These are phyloP conservation scores for Dicentrarchus labrax DNA, from an alignment of 2,113 vertebrate species.

Conservation along the genomic window DNA sequence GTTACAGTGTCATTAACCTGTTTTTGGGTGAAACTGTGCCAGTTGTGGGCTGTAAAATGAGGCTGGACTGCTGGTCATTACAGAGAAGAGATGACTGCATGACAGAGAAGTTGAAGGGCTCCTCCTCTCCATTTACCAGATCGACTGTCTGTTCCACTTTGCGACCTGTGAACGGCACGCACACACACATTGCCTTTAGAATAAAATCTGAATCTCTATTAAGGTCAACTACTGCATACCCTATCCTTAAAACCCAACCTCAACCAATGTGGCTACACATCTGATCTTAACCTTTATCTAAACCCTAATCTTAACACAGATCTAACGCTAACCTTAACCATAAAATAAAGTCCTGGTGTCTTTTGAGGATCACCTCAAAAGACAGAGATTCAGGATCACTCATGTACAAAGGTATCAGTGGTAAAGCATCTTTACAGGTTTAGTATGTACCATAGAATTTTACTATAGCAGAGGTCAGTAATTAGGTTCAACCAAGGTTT, in stretches of 20 bases:
- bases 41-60: constrained; percentile 85
- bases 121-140: constrained; percentile 88
- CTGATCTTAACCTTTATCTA: too few species aligned
- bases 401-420: not conserved
- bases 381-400: not conserved
- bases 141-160: constrained; percentile 76
- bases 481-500: not conserved
- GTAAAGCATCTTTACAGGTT: not conserved
- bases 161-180: constrained; percentile 75
- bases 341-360: not conserved
- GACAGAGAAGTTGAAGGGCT: constrained; percentile 85
- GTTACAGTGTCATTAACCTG: constrained; percentile 79
- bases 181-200: not conserved
- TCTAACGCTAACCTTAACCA: not conserved
- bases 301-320: not conserved
- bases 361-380: not conserved
- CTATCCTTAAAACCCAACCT: too few species aligned
- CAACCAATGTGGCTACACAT: too few species aligned
- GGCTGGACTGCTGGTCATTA: constrained; percentile 79
- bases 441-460: not conserved
- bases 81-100: constrained; percentile 84
- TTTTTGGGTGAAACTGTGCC: constrained; percentile 85
- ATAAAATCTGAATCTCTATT: not conserved
- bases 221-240: not conserved
- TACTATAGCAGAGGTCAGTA: not conserved